Conservation (phyloP, 2,113 vertebrate species). For the Pandion haliaetus region DNA sequence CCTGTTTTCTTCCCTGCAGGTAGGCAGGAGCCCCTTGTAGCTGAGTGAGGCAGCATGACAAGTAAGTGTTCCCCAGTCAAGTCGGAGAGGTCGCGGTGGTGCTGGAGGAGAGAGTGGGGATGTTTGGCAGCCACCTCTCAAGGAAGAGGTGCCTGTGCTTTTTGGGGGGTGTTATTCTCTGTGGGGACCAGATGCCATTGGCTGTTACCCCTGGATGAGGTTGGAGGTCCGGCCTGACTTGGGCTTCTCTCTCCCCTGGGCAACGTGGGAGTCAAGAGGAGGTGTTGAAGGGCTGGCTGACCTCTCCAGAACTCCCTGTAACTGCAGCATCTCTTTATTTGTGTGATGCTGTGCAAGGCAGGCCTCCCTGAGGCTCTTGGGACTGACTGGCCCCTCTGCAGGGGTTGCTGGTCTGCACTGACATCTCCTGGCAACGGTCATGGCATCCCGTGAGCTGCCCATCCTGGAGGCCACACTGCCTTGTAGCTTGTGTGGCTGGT, state of each 20-base stretch:
- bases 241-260: background rate
- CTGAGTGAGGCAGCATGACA: slow-evolving; percentile 68
- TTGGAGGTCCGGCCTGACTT: background rate
- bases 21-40: slow-evolving; percentile 17
- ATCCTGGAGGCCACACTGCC: background rate
- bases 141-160: background rate
- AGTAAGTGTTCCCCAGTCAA: slow-evolving; percentile 62
- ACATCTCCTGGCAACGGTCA: background rate
- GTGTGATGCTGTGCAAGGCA: background rate
- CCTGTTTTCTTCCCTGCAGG: slow-evolving; percentile 63
- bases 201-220: background rate
- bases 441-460: background rate
- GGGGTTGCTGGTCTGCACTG: background rate
- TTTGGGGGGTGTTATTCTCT: background rate
- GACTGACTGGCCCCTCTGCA: background rate
- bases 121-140: background rate
- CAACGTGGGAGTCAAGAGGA: background rate
- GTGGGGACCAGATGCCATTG: background rate
- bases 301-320: rapidly evolving
- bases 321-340: background rate
- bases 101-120: background rate
- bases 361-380: background rate
- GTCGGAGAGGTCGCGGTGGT: background rate
- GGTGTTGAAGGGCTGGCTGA: background rate
- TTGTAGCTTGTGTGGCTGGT: background rate